A percentile compares a stretch with the other conserved stretches of the same genome.
Evolutionary conservation across 1,140 invertebrate species (phyloP).

Genomic region (Rhynchophorus ferrugineus): DNA sequence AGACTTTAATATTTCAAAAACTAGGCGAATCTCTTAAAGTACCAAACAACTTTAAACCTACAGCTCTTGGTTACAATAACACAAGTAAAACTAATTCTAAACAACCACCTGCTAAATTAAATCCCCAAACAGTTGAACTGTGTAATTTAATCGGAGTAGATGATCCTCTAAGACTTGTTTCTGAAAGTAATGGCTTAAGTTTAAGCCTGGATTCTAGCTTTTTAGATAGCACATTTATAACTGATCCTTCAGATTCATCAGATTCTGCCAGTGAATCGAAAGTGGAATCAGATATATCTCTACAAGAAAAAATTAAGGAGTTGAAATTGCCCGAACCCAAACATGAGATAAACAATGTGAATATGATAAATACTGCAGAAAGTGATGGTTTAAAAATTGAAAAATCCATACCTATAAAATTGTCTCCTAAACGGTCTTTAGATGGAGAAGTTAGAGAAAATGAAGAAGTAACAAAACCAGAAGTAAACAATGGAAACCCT

Average conservation of each 20-base stretch:
- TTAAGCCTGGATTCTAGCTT: constrained; percentile 16
- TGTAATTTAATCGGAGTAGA: constrained; percentile 73
- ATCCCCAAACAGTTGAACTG: constrained; percentile 75
- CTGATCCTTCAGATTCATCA: constrained; percentile 14
- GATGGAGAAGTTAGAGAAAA: constrained; percentile 3
- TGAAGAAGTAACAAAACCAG: background rate
- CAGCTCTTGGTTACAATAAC: constrained; percentile 56
- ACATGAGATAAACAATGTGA: background rate
- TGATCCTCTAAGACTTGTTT: constrained; percentile 58
- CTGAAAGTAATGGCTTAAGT: constrained; percentile 30
- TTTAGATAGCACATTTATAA: constrained; percentile 23
- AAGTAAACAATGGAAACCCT: background rate
- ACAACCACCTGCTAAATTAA: constrained; percentile 50
- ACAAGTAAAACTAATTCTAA: constrained; percentile 34
- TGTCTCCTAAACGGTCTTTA: constrained; percentile 9
- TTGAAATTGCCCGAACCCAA: constrained; percentile 5
- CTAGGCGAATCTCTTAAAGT: constrained; percentile 62
- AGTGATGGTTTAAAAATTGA: background rate
- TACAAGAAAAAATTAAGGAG: constrained; percentile 8
- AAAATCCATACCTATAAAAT: background rate
- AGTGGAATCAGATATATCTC: constrained; percentile 5
- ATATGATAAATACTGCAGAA: background rate
- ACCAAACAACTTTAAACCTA: constrained; percentile 71
- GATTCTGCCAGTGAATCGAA: constrained; percentile 7
- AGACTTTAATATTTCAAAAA: constrained; percentile 52